These are phyloP conservation scores for Macropus fuliginosus DNA, from an alignment of 2,797 vertebrate genomes.

Conservation along the genomic window DNA sequence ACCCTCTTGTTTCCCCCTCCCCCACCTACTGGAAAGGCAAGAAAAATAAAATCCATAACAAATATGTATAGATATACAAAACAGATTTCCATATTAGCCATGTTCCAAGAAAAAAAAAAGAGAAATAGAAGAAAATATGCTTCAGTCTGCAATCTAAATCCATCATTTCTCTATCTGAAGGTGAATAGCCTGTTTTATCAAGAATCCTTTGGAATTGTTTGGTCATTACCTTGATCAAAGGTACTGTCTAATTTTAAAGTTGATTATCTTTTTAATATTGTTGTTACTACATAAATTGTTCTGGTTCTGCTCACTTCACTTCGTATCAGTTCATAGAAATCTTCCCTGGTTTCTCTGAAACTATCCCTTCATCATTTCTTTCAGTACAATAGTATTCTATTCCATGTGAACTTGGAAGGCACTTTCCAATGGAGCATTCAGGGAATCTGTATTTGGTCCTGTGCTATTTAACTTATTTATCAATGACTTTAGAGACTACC, in stretches of 20 bases:
- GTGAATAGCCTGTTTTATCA: background rate
- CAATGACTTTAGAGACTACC: background rate
- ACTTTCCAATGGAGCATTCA: background rate
- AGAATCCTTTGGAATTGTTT: background rate
- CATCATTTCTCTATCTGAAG: background rate
- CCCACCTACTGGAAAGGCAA: background rate
- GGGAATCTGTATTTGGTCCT: background rate
- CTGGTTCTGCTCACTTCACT: background rate
- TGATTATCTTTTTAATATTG: background rate
- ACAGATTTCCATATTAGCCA: background rate
- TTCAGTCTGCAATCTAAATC: background rate
- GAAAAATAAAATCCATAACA: background rate
- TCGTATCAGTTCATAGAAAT: background rate
- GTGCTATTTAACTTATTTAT: background rate
- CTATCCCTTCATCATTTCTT: background rate
- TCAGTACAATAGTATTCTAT: background rate
- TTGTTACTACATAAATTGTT: background rate
- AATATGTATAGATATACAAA: background rate
- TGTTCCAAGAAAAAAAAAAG: background rate
- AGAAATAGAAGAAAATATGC: background rate
- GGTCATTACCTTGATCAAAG: background rate
- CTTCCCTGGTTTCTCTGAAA: background rate
- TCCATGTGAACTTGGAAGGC: background rate
- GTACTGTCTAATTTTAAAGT: background rate
- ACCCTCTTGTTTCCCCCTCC: no score